phyloP scores from a whole-genome alignment of 2,797 vertebrate genomes.

The Coregonus suidteri region DNA sequence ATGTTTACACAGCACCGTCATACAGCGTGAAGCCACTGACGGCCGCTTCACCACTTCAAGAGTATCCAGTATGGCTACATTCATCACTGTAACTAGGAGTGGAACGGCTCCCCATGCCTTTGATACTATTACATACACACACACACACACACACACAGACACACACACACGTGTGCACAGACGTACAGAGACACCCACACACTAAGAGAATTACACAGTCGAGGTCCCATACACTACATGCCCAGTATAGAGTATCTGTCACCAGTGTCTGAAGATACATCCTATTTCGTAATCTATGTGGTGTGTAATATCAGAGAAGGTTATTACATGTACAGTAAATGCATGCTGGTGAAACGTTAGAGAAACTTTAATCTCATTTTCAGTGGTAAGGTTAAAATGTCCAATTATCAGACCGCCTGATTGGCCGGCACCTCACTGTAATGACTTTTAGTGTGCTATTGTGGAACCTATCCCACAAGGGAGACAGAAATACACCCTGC shows the following conservation, averaged over 20 bases:
- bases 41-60: not conserved
- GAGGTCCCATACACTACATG: constrained; percentile 26
- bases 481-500: constrained; percentile 8
- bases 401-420: constrained; percentile 44
- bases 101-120: not conserved
- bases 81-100: not conserved
- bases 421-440: constrained; percentile 22
- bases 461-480: constrained; percentile 28
- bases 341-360: constrained; percentile 61
- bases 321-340: constrained; percentile 36
- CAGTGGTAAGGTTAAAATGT: constrained; percentile 48
- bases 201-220: not conserved
- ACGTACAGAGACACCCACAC: not conserved
- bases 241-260: constrained; percentile 54
- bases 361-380: constrained; percentile 55
- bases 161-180: not conserved
- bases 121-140: not conserved
- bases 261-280: constrained; percentile 53
- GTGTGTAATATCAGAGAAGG: constrained; percentile 57
- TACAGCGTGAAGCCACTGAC: not conserved
- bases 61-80: not conserved
- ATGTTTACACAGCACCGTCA: constrained; percentile 15
- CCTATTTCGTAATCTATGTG: constrained; percentile 43
- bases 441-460: constrained; percentile 15
- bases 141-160: no score